These are phyloP conservation scores for Poecilia velifera DNA, from an alignment of 2,797 vertebrate species.

Conservation along the genomic window DNA sequence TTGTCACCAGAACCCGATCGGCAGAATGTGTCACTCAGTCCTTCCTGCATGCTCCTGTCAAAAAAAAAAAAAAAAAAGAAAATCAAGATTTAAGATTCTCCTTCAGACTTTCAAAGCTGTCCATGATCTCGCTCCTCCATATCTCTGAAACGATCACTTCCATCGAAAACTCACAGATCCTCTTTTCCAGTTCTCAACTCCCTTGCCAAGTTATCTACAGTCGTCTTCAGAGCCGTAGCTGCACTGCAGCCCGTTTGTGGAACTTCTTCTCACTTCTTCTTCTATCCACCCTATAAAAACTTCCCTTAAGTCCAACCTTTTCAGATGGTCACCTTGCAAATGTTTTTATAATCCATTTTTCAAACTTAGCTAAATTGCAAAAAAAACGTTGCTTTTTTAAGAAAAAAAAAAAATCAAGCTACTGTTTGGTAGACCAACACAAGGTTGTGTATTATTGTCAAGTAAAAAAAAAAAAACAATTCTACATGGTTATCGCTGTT, in stretches of 20 bases:
- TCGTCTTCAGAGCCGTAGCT: not conserved
- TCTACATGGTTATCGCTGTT: not conserved
- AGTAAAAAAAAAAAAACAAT: not conserved
- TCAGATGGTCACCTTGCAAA: not conserved
- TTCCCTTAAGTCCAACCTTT: not conserved
- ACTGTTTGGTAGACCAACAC: not conserved
- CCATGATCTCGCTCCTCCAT: not conserved
- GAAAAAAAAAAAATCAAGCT: not conserved
- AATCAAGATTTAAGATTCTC: not conserved
- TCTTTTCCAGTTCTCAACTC: not conserved
- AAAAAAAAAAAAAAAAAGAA: not conserved
- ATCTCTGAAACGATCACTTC: not conserved
- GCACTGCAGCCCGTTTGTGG: not conserved
- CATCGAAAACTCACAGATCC: not conserved
- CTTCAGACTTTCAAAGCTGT: not conserved
- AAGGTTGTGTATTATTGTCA: not conserved
- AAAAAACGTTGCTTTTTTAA: not conserved
- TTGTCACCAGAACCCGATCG: not conserved
- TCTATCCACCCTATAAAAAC: not conserved
- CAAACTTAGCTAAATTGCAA: not conserved
- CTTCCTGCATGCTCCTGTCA: not conserved
- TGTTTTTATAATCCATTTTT: not conserved
- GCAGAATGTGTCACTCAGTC: not conserved
- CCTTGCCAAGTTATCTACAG: not conserved
- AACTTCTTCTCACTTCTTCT: not conserved